Percentiles rank a stretch among this genome's conserved stretches.
These are phyloP conservation scores for Aphidius gifuensis DNA, from an alignment of 1,140 invertebrate genomes.

Conservation along the genomic window DNA sequence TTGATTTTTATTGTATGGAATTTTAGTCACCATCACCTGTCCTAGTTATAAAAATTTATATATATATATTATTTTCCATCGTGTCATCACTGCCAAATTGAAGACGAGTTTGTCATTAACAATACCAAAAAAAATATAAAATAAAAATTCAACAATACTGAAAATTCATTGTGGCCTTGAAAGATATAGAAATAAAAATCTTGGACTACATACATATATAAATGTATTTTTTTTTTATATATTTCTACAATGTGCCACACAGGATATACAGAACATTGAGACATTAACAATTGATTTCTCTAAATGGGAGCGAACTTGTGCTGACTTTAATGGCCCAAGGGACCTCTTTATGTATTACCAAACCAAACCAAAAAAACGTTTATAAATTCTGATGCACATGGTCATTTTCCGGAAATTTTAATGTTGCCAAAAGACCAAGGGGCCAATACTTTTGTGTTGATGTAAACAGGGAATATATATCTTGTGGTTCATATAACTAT, in stretches of 20 bases:
- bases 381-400: background rate
- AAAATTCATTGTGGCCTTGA: background rate
- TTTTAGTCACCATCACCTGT: conserved; percentile 14
- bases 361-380: too few species aligned
- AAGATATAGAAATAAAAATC: background rate
- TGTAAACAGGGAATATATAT: conserved; percentile 6
- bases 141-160: conserved; percentile 7
- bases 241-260: background rate
- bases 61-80: background rate
- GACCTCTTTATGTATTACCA: background rate
- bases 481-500: conserved; percentile 7
- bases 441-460: conserved; percentile 1
- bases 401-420: conserved; percentile 17
- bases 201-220: background rate
- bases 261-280: background rate
- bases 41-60: background rate
- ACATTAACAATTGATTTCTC: conserved; percentile 5
- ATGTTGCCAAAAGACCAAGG: conserved; percentile 15
- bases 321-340: conserved; percentile 10
- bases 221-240: background rate
- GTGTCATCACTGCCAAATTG: conserved; percentile 6
- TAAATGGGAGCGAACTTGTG: conserved; percentile 5
- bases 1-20: conserved; percentile 19
- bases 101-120: background rate
- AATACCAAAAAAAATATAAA: background rate